phyloP scores from a whole-genome alignment of 2,113 vertebrate genomes.

The Arvicanthis niloticus region DNA sequence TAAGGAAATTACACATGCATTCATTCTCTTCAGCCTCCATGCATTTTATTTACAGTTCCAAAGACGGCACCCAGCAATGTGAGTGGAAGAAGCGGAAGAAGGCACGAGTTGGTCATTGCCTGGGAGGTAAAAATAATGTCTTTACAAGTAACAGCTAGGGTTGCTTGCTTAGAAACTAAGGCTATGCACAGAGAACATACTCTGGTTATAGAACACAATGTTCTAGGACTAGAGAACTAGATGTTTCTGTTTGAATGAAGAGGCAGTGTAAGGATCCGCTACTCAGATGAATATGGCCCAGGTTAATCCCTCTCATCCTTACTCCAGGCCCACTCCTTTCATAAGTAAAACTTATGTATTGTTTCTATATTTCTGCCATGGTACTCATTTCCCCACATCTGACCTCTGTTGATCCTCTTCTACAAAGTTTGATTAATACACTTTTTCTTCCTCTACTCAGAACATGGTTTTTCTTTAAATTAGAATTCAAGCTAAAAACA shows the following conservation, averaged over 20 bases:
- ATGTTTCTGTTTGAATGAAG: background rate
- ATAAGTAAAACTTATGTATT: background rate
- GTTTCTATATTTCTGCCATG: background rate
- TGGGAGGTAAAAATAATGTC: constrained; percentile 95
- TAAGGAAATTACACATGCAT: constrained; percentile 48
- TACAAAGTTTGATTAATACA: background rate
- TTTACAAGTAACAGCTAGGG: constrained; percentile 40
- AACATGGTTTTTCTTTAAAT: background rate
- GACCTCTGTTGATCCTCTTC: background rate
- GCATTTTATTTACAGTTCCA: constrained; percentile 90
- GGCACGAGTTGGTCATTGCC: constrained; percentile 97
- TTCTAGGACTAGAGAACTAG: background rate
- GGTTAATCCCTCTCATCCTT: background rate
- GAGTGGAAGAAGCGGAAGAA: constrained; percentile 95
- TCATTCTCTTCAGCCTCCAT: background rate
- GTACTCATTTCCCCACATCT: background rate
- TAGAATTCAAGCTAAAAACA: constrained; percentile 16
- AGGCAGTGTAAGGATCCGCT: background rate
- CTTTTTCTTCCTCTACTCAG: constrained; percentile 5
- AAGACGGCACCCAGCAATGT: constrained; percentile 96
- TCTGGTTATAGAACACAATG: background rate
- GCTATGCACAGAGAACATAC: background rate
- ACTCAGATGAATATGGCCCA: background rate
- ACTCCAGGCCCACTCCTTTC: background rate
- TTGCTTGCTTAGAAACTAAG: constrained; percentile 61